Percentiles rank a stretch among this genome's conserved stretches.
phyloP scores from a whole-genome alignment of 2,113 vertebrate genomes.

The Neodon shergylaensis region DNA sequence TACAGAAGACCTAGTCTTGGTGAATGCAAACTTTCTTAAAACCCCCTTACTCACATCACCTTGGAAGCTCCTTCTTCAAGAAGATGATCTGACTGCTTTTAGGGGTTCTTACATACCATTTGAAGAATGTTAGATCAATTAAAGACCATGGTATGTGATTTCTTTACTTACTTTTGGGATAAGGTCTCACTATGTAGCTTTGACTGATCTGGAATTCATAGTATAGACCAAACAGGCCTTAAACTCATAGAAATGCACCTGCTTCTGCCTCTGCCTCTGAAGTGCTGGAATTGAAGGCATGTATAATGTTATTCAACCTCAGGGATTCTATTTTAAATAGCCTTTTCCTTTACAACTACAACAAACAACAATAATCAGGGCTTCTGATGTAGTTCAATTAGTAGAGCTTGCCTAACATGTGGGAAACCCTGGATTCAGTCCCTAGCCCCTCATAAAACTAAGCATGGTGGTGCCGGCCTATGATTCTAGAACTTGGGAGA shows the following conservation, averaged over 20 bases:
- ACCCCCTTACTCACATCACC: accelerated
- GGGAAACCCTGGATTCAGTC: background rate
- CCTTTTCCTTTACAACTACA: background rate
- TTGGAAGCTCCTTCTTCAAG: background rate
- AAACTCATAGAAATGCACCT: background rate
- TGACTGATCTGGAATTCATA: background rate
- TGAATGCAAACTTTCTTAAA: background rate
- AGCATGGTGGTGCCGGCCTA: background rate
- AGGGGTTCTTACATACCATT: background rate
- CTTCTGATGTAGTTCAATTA: background rate
- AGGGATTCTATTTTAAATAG: background rate
- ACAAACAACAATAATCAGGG: background rate
- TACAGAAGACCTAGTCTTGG: background rate
- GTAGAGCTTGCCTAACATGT: background rate
- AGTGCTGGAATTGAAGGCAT: too few species aligned
- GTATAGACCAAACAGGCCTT: background rate
- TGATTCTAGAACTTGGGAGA: background rate
- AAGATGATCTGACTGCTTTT: background rate
- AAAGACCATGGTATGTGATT: background rate
- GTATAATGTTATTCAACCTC: background rate
- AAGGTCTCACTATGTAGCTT: background rate
- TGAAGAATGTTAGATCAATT: background rate
- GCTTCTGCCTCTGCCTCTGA: background rate
- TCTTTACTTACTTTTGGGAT: background rate
- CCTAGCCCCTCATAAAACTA: background rate